Evolutionary conservation across 2,113 vertebrate species (phyloP).

Genomic region (Podarcis cretensis): DNA sequence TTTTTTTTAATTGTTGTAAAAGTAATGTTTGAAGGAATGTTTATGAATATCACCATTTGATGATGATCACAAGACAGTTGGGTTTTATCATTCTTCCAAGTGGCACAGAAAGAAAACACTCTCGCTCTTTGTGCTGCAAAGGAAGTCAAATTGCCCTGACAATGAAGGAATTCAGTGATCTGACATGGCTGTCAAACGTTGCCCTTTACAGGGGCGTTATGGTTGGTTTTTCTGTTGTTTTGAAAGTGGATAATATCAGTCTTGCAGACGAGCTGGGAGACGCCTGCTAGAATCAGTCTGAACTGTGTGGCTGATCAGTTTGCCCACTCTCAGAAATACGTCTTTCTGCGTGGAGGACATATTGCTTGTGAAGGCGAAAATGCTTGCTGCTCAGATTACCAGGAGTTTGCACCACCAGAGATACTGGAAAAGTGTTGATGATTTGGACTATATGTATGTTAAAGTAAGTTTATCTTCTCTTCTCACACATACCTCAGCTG

Average conservation of each 20-base stretch:
- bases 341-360: background rate
- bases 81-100: constrained; percentile 33
- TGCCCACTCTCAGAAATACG: background rate
- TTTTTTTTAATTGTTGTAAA: background rate
- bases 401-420: background rate
- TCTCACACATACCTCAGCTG: background rate
- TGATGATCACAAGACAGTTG: constrained; percentile 54
- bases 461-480: constrained; percentile 77
- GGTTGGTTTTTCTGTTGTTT: constrained; percentile 57
- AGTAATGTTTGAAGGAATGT: fast-evolving
- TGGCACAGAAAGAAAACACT: constrained; percentile 69
- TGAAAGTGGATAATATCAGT: constrained; percentile 61
- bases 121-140: constrained; percentile 72
- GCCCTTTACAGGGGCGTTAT: constrained; percentile 47
- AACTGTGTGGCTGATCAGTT: constrained; percentile 14
- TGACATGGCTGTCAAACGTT: constrained; percentile 62
- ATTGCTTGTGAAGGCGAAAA: constrained; percentile 7
- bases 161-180: constrained; percentile 67
- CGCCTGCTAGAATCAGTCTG: constrained; percentile 23
- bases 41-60: constrained; percentile 55
- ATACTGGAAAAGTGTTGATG: constrained; percentile 71
- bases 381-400: constrained; percentile 9
- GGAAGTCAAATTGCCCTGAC: constrained; percentile 68
- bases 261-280: constrained; percentile 44
- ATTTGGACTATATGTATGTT: constrained; percentile 82